Conservation (phyloP, 1,140 invertebrate genomes). For the Dendrolimus kikuchii region DNA sequence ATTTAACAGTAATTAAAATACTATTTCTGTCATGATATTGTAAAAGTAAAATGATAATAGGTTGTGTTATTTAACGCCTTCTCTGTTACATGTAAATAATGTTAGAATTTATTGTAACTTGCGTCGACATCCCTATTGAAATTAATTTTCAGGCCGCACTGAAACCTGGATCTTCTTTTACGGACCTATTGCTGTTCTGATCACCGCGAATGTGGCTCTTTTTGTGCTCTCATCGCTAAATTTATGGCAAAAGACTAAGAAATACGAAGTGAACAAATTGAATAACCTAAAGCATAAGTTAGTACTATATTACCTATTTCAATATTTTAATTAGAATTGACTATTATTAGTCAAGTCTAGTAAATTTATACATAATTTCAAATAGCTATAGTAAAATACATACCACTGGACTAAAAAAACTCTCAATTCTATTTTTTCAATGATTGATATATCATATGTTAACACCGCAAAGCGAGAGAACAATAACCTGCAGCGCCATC, state of each 20-base stretch:
- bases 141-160: constrained; percentile 55
- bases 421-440: too few relatives aligned
- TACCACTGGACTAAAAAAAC: too few relatives aligned
- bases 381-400: too few relatives aligned
- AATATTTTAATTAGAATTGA: not conserved
- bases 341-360: too few relatives aligned
- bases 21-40: too few relatives aligned
- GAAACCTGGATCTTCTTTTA: constrained; percentile 78
- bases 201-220: constrained; percentile 73
- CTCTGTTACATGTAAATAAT: not conserved
- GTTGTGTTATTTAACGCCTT: not conserved
- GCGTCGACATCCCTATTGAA: not conserved
- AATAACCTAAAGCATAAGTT: constrained; percentile 74
- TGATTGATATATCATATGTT: too few relatives aligned
- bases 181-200: constrained; percentile 74
- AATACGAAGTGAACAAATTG: constrained; percentile 68
- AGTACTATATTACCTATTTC: constrained; percentile 14
- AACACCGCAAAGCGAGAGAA: too few relatives aligned
- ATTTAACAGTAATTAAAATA: too few relatives aligned
- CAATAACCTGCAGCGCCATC: too few relatives aligned
- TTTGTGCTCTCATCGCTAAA: constrained; percentile 72
- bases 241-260: constrained; percentile 71
- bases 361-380: too few relatives aligned
- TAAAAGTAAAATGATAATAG: too few relatives aligned
- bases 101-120: not conserved